Evolutionary conservation across 92 coral and sea anemone species (phyloP).

Genomic region (Epizoanthus scotinus): DNA sequence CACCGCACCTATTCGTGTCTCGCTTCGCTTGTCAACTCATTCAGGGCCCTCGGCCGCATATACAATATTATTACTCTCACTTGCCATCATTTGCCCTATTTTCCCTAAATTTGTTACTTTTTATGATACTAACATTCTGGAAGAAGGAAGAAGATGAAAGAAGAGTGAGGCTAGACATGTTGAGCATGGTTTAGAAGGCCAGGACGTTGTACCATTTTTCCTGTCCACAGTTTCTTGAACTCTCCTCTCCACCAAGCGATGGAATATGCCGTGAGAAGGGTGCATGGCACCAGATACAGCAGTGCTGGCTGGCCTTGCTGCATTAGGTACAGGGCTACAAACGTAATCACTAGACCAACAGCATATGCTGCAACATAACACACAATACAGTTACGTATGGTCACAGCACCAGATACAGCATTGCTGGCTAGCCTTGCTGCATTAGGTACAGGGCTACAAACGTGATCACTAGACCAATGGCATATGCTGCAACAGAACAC

Average conservation of each 20-base stretch:
- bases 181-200: slow-evolving; percentile 59
- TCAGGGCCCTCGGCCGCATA: no score
- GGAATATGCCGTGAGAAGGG: slow-evolving; percentile 70
- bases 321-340: slow-evolving; percentile 89
- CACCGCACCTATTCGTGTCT: no score
- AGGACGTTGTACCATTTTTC: slow-evolving; percentile 77
- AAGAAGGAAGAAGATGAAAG: slow-evolving; percentile 36
- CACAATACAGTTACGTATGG: slow-evolving; percentile 28
- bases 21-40: no score
- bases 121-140: slow-evolving; percentile 36
- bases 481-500: slow-evolving; percentile 70
- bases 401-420: slow-evolving; percentile 90
- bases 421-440: slow-evolving; percentile 95
- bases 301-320: slow-evolving; percentile 96
- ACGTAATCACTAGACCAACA: slow-evolving; percentile 84
- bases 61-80: no score
- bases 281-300: slow-evolving; percentile 89
- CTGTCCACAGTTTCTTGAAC: slow-evolving; percentile 88
- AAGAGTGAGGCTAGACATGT: slow-evolving; percentile 55
- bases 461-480: slow-evolving; percentile 80
- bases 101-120: background rate
- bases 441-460: slow-evolving; percentile 88
- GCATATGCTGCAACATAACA: slow-evolving; percentile 82
- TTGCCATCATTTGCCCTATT: no score
- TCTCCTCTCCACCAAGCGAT: slow-evolving; percentile 83